These are phyloP conservation scores for Ailurus styani DNA, from an alignment of 2,113 vertebrate genomes.

Conservation along the genomic window DNA sequence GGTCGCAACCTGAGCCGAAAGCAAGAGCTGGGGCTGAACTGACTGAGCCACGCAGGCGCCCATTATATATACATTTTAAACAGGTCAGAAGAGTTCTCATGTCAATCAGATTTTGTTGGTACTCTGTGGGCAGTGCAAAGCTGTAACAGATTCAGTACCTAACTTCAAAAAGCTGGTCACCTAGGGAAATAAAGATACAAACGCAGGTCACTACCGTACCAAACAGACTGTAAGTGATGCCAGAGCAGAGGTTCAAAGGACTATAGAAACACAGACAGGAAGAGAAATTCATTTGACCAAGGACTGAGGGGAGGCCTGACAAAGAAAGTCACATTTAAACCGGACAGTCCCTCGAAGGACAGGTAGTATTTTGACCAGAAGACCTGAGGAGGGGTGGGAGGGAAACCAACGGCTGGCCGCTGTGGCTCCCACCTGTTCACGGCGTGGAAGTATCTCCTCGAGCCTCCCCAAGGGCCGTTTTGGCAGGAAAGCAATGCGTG, in stretches of 20 bases:
- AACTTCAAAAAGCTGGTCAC: neutral
- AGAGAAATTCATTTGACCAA: neutral
- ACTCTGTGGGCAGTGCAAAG: neutral
- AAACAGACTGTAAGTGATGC: neutral
- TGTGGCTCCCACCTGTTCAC: neutral
- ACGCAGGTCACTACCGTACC: neutral
- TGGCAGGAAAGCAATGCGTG: too few species aligned
- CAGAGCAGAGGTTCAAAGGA: neutral
- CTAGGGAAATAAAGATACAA: neutral
- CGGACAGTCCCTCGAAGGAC: neutral
- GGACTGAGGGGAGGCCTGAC: neutral
- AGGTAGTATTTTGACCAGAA: neutral
- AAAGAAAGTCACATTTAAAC: neutral
- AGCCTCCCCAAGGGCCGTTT: neutral
- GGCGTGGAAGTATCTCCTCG: neutral
- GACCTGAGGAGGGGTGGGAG: neutral
- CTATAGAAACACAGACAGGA: neutral
- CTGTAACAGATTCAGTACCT: neutral
- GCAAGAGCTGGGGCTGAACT: neutral
- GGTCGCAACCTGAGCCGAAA: neutral
- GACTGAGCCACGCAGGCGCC: neutral
- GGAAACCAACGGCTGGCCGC: neutral
- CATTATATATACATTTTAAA: neutral
- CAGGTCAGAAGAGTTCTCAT: neutral
- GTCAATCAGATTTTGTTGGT: neutral